Conservation (phyloP, 2,113 vertebrate species). For the Syngnathoides biaculeatus region DNA sequence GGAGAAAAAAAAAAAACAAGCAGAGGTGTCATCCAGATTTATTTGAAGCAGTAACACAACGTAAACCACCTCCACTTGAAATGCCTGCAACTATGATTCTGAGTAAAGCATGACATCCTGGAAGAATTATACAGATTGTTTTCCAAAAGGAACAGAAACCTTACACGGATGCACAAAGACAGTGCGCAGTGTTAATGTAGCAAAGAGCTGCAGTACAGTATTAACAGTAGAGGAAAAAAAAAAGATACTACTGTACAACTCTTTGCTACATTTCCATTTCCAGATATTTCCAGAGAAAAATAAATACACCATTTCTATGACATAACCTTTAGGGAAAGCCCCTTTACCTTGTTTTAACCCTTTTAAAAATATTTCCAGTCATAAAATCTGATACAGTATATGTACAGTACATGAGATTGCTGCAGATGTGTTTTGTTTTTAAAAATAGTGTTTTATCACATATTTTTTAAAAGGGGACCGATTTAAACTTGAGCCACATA, state of each 20-base stretch:
- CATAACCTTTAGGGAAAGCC: no score
- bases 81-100: constrained; percentile 34
- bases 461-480: constrained; percentile 65
- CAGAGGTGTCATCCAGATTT: constrained; percentile 47
- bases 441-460: constrained; percentile 61
- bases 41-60: constrained; percentile 57
- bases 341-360: constrained; percentile 58
- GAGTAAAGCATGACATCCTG: constrained; percentile 39
- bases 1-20: neutral
- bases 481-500: constrained; percentile 54
- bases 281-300: constrained; percentile 65
- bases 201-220: constrained; percentile 50
- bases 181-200: constrained; percentile 40
- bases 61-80: constrained; percentile 44
- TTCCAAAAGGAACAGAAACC: constrained; percentile 26
- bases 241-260: constrained; percentile 65
- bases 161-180: constrained; percentile 11
- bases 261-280: constrained; percentile 65
- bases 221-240: constrained; percentile 61
- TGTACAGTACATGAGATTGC: constrained; percentile 79
- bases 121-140: constrained; percentile 11
- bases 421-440: constrained; percentile 69
- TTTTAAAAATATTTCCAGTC: constrained; percentile 94
- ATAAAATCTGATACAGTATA: constrained; percentile 91
- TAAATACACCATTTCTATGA: constrained; percentile 71